Evolutionary conservation across 1,140 invertebrate genomes (phyloP), one percentile per base, ranked within the genome.

Genomic region (Drosophila tsacasi): DNA sequence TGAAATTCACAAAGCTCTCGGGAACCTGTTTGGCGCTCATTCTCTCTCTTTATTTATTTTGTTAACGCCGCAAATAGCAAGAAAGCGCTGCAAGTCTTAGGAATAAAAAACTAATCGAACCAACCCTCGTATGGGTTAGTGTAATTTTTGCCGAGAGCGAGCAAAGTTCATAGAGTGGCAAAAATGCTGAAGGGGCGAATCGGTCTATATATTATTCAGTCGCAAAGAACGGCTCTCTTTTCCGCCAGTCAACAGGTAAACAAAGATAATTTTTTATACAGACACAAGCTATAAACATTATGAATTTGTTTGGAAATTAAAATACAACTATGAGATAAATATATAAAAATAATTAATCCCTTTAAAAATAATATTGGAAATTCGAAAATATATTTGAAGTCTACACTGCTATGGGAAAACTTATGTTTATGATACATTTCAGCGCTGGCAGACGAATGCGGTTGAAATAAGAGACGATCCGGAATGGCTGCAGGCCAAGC

Each of bases 401-500:
- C 32, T 19, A 55, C 37, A 32, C 32, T n/a, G 5, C 7, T 35
- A 10, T 39, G 3, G 5, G 25, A 23, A 21, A 46, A 46, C 12
- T 30, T 59, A 67, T 37, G n/a, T 3, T 19, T 61, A 1, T 23
- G 55, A 23, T 27, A 32, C 44, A 19, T 68, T 60, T 7, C 40
- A 87, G 83, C 81, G 81, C 0, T 46, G 50, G 19, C 84, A 81
- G 52, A 68, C 73, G n/a, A 81, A 17, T 64, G 65, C 49, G 9
- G 77, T 73, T 10, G 25, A 59, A 21, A 5, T 17, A 19, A 37
- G 52, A 23, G 35, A 39, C 5, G 79, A 65, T 42, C n/a, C 65
- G 8, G 75, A 82, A 32, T 90, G 86, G 85, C 61, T 76, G 3
- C 46, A 69, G n/a, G 79, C 86, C 5, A 65, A 66, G 0, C 78